phyloP scores from a whole-genome alignment of 2,113 vertebrate genomes.

The Sphyrna mokarran region DNA sequence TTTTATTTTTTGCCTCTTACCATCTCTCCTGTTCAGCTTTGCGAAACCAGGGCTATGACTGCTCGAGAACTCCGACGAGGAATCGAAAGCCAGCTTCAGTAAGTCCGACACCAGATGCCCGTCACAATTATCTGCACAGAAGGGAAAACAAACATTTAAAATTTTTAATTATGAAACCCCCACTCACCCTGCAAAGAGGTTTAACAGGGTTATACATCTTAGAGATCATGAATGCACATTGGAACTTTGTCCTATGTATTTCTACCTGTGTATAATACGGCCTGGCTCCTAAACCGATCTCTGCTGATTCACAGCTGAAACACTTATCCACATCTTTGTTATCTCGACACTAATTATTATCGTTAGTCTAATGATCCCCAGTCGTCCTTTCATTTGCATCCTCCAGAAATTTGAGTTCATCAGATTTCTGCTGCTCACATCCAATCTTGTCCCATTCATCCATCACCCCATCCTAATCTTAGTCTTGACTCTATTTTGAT shows the following conservation, averaged over 20 bases:
- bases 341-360: too few relatives aligned
- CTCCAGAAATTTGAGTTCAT: not conserved
- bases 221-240: not conserved
- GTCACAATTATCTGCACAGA: conserved; percentile 72
- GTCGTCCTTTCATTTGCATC: not conserved
- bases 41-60: conserved; percentile 71
- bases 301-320: too few relatives aligned
- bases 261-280: not conserved
- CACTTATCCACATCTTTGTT: not conserved
- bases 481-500: not conserved
- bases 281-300: not conserved
- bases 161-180: not conserved
- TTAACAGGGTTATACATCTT: not conserved
- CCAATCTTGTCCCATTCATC: not conserved
- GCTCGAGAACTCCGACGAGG: conserved; percentile 72
- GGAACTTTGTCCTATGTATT: not conserved
- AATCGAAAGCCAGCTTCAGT: conserved; percentile 70
- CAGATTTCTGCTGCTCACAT: not conserved
- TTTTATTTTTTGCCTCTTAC: conserved; percentile 53
- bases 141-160: conserved; percentile 41
- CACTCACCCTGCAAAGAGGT: not conserved
- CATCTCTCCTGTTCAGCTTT: conserved; percentile 81
- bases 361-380: not conserved
- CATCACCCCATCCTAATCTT: not conserved
- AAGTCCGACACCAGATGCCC: conserved; percentile 68